A percentile compares a stretch with the other conserved stretches of the same genome.
phyloP scores from a whole-genome alignment of 2,797 vertebrate genomes.

The Squalus acanthias region DNA sequence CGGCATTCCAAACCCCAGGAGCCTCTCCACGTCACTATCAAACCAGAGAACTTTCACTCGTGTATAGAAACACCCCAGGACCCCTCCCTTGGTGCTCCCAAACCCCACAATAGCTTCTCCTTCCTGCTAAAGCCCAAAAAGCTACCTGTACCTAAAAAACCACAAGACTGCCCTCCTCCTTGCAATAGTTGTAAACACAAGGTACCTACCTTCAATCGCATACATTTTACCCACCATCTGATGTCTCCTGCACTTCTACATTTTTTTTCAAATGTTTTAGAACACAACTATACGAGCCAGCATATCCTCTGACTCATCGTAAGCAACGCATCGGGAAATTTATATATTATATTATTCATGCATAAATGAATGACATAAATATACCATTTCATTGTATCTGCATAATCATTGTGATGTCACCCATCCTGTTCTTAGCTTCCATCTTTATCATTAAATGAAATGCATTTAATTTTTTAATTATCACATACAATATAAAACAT shows the following conservation, averaged over 20 bases:
- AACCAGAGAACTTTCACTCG: neutral
- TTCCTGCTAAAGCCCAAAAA: neutral
- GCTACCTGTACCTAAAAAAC: neutral
- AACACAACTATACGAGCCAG: neutral
- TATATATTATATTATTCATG: neutral
- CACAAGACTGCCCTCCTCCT: neutral
- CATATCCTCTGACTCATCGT: neutral
- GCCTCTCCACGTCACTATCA: neutral
- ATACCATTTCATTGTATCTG: neutral
- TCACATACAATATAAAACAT: neutral
- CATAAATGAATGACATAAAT: neutral
- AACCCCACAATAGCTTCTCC: neutral
- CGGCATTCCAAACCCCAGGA: neutral
- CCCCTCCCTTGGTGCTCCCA: neutral
- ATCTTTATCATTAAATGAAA: neutral
- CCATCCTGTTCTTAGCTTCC: neutral
- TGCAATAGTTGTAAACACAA: neutral
- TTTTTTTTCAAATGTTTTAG: too few species aligned
- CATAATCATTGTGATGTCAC: neutral
- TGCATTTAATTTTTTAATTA: neutral
- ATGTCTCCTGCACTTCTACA: neutral
- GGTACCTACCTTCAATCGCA: neutral
- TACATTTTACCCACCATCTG: neutral
- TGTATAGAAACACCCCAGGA: neutral
- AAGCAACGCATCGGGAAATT: neutral